A percentile compares a stretch with the other conserved stretches of the same genome.
phyloP scores from a whole-genome alignment of 2,797 vertebrate genomes.

The Falco rusticolus region DNA sequence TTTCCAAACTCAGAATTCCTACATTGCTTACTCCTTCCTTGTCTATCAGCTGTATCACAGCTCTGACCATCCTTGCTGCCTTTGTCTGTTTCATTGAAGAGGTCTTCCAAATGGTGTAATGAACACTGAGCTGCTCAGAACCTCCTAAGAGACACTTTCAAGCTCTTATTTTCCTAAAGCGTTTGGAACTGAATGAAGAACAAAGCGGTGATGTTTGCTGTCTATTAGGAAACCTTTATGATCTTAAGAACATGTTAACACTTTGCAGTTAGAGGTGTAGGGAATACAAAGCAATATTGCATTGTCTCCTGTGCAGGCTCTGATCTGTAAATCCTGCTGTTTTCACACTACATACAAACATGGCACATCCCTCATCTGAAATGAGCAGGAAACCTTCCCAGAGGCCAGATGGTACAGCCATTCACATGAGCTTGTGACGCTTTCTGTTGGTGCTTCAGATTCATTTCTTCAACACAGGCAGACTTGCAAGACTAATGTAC shows the following conservation, averaged over 20 bases:
- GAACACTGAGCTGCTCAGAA: accelerated
- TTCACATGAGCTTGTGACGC: neutral
- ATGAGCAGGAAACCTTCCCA: neutral
- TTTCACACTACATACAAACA: neutral
- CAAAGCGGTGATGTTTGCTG: neutral
- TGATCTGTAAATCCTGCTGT: neutral
- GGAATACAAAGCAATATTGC: neutral
- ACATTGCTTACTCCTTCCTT: neutral
- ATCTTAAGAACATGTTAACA: neutral
- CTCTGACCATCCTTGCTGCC: neutral
- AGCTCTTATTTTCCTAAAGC: neutral
- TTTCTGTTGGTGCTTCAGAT: neutral
- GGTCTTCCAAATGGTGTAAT: neutral
- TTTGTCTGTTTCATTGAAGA: neutral
- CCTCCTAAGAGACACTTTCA: neutral
- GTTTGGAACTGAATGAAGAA: neutral
- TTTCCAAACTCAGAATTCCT: neutral
- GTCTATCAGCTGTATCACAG: neutral
- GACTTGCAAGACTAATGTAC: neutral
- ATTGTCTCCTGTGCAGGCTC: neutral
- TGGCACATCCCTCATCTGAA: neutral
- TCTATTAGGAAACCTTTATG: neutral
- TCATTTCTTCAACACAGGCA: neutral
- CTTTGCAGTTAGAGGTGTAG: neutral
- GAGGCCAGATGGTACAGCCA: neutral